Percentiles rank a stretch among this genome's conserved stretches.
Evolutionary conservation across 2,113 vertebrate species (phyloP).

Genomic region (Xiphophorus hellerii): DNA sequence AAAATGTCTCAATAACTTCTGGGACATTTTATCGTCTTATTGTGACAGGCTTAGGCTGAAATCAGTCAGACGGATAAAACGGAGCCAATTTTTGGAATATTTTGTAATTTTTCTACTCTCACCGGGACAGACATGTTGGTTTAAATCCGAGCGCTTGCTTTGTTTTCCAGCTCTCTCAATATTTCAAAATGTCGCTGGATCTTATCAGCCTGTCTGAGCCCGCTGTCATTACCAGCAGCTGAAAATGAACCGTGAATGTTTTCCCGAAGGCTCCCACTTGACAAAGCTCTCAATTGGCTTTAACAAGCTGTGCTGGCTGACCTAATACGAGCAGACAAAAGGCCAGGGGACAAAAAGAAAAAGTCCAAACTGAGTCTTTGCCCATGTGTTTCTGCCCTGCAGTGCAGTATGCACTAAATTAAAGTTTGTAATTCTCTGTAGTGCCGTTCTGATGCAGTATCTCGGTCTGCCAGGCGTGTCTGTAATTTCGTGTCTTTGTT

Average conservation of each 20-base stretch:
- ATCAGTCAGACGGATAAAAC: background rate
- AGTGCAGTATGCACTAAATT: background rate
- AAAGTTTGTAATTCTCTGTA: background rate
- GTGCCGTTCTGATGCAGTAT: constrained; percentile 3
- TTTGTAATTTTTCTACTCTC: background rate
- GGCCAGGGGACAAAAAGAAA: constrained; percentile 27
- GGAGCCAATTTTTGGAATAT: background rate
- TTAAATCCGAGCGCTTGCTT: background rate
- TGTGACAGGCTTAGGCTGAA: background rate
- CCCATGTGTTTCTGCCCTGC: constrained; percentile 1
- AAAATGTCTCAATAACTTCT: too few species aligned
- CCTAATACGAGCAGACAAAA: constrained; percentile 40
- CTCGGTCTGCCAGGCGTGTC: constrained; percentile 14
- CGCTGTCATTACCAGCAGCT: constrained; percentile 60
- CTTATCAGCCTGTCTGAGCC: constrained; percentile 32
- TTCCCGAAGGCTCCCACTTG: constrained; percentile 50
- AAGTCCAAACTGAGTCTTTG: constrained; percentile 31
- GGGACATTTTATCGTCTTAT: too few species aligned
- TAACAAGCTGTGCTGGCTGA: constrained; percentile 41
- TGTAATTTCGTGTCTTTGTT: constrained; percentile 38
- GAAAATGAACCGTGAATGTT: constrained; percentile 58
- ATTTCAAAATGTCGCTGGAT: constrained; percentile 37
- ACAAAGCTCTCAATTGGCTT: constrained; percentile 53
- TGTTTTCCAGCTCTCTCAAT: constrained; percentile 2
- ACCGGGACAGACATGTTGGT: background rate